Conservation (phyloP, 2,888 invertebrate species). For the Scotopteryx bipunctaria region DNA sequence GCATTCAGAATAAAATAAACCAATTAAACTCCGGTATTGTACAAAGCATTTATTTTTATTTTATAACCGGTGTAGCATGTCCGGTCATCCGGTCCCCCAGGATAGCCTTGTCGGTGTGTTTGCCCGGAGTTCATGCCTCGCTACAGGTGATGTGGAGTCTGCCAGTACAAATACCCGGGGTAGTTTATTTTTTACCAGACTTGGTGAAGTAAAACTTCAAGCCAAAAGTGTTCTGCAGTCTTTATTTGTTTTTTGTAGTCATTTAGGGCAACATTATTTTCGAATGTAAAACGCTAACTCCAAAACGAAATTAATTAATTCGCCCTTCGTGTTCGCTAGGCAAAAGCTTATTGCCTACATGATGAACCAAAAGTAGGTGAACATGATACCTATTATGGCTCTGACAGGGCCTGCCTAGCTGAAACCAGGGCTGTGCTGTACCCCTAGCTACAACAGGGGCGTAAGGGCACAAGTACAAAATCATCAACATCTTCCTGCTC, state of each 20-base stretch:
- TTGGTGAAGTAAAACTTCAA: too few species aligned
- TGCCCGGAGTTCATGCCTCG: constrained; percentile 4
- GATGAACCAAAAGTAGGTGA: constrained; percentile 18
- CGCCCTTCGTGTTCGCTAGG: constrained; percentile 14
- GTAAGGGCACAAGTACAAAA: too few species aligned
- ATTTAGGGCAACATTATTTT: too few species aligned
- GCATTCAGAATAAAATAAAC: background rate
- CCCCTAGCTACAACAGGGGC: too few species aligned
- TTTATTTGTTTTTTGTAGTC: too few species aligned
- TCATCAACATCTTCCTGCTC: too few species aligned
- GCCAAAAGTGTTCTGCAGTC: too few species aligned
- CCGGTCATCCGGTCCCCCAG: background rate
- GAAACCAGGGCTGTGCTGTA: constrained; percentile 7
- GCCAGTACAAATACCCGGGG: constrained; percentile 5
- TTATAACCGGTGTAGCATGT: constrained; percentile 1
- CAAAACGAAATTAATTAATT: too few species aligned
- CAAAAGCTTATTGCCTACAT: constrained; percentile 21
- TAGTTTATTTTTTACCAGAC: constrained; percentile 15
- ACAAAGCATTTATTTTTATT: background rate
- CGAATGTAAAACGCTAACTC: background rate
- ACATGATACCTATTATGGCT: constrained; percentile 22
- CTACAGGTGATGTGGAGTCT: constrained; percentile 11
- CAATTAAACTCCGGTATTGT: background rate
- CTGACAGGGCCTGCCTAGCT: constrained; percentile 1
- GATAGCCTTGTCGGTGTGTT: constrained; percentile 3